Conservation (phyloP, 2,888 invertebrate species). For the Aphrophora alni region DNA sequence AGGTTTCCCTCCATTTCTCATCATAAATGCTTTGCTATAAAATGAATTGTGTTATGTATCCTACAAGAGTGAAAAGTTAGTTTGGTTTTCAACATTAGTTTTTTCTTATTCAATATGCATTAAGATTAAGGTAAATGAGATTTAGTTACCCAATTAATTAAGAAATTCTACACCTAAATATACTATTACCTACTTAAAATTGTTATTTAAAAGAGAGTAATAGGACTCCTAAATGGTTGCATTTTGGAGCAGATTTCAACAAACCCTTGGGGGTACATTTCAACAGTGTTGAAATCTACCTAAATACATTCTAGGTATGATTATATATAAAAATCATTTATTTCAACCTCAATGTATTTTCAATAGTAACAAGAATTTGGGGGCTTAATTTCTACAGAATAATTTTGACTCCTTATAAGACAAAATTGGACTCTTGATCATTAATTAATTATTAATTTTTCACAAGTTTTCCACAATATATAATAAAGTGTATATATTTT, state of each 20-base stretch:
- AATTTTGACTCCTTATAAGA: too few relatives aligned
- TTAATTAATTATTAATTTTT: too few relatives aligned
- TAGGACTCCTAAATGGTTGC: not conserved
- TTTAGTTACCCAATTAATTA: conserved; percentile 10
- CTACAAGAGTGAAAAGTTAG: conserved; percentile 7
- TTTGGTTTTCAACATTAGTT: not conserved
- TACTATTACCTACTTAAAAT: not conserved
- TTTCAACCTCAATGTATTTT: too few relatives aligned
- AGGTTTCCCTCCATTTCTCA: conserved; percentile 11
- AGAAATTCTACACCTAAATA: conserved; percentile 9
- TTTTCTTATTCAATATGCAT: not conserved
- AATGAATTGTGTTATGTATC: not conserved
- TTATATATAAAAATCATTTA: too few relatives aligned
- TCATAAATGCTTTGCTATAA: not conserved
- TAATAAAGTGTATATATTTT: too few relatives aligned
- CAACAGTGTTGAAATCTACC: not conserved
- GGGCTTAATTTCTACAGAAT: too few relatives aligned
- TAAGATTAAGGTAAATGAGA: conserved; percentile 12
- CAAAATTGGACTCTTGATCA: too few relatives aligned
- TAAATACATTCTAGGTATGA: not conserved
- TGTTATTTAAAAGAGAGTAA: not conserved
- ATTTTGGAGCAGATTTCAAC: conserved; percentile 20
- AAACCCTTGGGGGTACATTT: not conserved
- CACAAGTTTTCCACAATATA: too few relatives aligned
- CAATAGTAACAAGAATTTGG: too few relatives aligned